A percentile compares a stretch with the other conserved stretches of the same genome.
phyloP scores from a whole-genome alignment of 2,797 vertebrate genomes.

The Odontamblyopus lacepedii region DNA sequence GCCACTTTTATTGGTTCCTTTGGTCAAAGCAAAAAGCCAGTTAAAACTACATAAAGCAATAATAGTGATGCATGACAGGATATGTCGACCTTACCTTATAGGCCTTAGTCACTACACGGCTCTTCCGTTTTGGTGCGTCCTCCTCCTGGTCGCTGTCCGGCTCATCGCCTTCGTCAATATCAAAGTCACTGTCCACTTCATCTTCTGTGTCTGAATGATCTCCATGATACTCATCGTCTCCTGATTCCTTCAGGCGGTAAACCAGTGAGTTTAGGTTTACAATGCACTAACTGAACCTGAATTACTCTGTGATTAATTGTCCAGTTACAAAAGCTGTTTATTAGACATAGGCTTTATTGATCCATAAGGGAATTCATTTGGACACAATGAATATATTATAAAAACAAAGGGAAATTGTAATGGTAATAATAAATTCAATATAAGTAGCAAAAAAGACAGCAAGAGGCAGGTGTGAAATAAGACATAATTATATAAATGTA shows the following conservation, averaged over 20 bases:
- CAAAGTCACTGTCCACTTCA: constrained; percentile 95
- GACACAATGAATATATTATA: no score
- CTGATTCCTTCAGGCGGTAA: constrained; percentile 82
- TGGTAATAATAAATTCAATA: no score
- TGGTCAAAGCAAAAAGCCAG: background rate
- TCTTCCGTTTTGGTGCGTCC: constrained; percentile 87
- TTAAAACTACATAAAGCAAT: background rate
- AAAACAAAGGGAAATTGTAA: no score
- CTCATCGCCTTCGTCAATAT: constrained; percentile 95
- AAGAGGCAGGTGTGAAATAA: no score
- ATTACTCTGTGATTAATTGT: background rate
- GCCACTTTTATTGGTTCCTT: constrained; percentile 91
- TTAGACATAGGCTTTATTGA: no score
- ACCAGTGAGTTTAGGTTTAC: background rate
- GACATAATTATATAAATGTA: no score
- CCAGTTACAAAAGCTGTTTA: no score
- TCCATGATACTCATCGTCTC: constrained; percentile 92
- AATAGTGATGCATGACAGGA: constrained; percentile 12
- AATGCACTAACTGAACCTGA: no score
- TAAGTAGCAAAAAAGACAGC: no score
- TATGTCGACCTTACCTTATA: constrained; percentile 81
- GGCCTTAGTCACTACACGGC: constrained; percentile 90
- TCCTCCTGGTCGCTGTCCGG: constrained; percentile 92
- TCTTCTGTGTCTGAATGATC: constrained; percentile 95
- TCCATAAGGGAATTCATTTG: no score